Conservation (phyloP, 2,888 invertebrate species). For the Sabatieria punctata region DNA sequence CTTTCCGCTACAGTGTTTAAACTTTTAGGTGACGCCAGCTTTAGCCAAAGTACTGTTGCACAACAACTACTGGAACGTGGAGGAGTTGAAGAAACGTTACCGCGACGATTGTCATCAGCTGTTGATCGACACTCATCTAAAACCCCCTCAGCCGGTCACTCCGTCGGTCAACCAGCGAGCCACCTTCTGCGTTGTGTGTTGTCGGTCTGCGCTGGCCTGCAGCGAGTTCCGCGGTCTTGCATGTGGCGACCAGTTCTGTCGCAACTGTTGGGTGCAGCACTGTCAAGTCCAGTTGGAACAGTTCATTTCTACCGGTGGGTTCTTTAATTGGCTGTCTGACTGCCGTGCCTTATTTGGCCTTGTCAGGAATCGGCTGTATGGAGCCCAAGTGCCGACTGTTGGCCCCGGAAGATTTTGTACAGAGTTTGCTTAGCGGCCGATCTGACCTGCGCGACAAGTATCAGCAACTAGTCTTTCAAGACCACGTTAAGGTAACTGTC, state of each 20-base stretch:
- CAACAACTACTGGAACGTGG: slow-evolving; percentile 70
- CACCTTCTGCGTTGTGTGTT: slow-evolving; percentile 57
- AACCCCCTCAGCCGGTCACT: slow-evolving; percentile 14
- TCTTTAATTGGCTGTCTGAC: no score
- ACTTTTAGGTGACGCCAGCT: slow-evolving; percentile 11
- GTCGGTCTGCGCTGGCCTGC: neutral
- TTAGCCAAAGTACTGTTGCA: slow-evolving; percentile 47
- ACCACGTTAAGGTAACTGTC: slow-evolving; percentile 90
- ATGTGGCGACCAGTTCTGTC: slow-evolving; percentile 84
- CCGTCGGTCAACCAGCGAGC: slow-evolving; percentile 4
- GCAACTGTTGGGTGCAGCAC: slow-evolving; percentile 86
- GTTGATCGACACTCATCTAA: slow-evolving; percentile 34
- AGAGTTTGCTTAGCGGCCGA: slow-evolving; percentile 56
- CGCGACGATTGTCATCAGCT: slow-evolving; percentile 44
- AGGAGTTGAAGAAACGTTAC: slow-evolving; percentile 60
- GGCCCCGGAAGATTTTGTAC: slow-evolving; percentile 87
- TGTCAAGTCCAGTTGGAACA: slow-evolving; percentile 88
- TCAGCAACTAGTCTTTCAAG: slow-evolving; percentile 84
- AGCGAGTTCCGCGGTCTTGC: slow-evolving; percentile 58
- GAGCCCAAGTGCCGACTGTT: slow-evolving; percentile 77
- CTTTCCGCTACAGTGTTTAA: no score
- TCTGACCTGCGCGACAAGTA: slow-evolving; percentile 72
- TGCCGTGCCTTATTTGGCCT: no score
- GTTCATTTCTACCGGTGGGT: slow-evolving; percentile 49
- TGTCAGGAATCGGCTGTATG: slow-evolving; percentile 85